These are phyloP conservation scores for Mesembrinibis cayennensis DNA, from an alignment of 2,113 vertebrate species.

Conservation along the genomic window DNA sequence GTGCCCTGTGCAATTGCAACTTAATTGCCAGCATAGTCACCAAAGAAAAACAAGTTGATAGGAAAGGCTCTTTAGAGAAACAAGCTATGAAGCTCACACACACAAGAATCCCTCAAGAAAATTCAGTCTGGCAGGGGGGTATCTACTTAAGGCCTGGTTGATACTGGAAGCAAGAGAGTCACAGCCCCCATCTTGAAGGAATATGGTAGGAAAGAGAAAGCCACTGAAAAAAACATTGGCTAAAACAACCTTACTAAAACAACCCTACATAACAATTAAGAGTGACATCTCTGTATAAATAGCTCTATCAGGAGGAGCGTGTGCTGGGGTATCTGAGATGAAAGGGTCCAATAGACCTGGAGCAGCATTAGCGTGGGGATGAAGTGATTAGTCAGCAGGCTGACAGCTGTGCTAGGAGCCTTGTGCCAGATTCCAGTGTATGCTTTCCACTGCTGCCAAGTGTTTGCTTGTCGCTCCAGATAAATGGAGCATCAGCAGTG, in stretches of 20 bases:
- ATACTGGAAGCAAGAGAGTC: background rate
- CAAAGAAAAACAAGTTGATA: background rate
- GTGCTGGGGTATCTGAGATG: background rate
- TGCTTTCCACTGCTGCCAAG: conserved; percentile 55
- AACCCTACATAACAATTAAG: background rate
- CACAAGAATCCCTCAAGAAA: background rate
- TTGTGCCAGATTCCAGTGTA: conserved; percentile 32
- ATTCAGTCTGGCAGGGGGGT: background rate
- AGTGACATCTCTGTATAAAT: conserved; percentile 35
- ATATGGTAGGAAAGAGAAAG: background rate
- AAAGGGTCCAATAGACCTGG: conserved; percentile 35
- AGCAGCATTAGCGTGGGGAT: conserved; percentile 26
- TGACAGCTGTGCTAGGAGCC: conserved; percentile 49
- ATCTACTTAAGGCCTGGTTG: background rate
- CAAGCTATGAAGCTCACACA: background rate
- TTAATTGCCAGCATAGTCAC: background rate
- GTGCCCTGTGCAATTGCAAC: background rate
- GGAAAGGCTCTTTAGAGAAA: background rate
- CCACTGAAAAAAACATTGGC: background rate
- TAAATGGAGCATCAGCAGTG: conserved; percentile 54
- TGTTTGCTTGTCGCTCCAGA: conserved; percentile 51
- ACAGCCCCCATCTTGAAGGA: background rate
- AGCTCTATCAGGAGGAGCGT: background rate
- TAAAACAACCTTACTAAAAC: background rate
- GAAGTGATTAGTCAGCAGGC: conserved; percentile 57